Percentiles rank a stretch among this genome's conserved stretches.
phyloP scores from a whole-genome alignment of 2,797 vertebrate genomes.

The Pyrrhura leucotis region DNA sequence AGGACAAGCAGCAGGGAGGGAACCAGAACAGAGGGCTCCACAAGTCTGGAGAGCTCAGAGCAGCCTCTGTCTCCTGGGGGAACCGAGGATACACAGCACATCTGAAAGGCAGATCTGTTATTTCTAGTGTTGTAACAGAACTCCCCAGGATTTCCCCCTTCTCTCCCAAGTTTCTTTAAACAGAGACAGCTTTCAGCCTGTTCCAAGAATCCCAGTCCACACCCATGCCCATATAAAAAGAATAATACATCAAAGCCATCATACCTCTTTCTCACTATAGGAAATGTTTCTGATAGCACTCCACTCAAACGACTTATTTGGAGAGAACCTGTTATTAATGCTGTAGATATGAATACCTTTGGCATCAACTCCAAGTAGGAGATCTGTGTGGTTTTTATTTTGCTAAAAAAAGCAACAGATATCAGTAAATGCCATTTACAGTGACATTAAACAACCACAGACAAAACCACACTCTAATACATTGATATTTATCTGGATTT shows the following conservation, averaged over 20 bases:
- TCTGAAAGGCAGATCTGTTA: constrained; percentile 31
- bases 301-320: constrained; percentile 92
- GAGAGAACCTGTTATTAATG: constrained; percentile 89
- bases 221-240: constrained; percentile 21
- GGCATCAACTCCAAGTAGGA: constrained; percentile 89
- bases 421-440: not conserved
- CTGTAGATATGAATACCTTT: constrained; percentile 92
- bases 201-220: constrained; percentile 60
- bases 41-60: not conserved
- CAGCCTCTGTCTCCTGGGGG: not conserved
- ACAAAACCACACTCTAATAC: not conserved
- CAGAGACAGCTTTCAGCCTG: constrained; percentile 51
- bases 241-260: constrained; percentile 45
- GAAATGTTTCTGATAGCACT: constrained; percentile 91
- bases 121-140: constrained; percentile 26
- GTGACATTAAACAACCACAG: not conserved
- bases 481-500: not conserved
- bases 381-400: constrained; percentile 90
- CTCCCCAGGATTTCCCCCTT: constrained; percentile 35
- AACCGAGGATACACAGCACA: not conserved
- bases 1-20: constrained; percentile 43
- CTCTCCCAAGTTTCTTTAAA: constrained; percentile 49
- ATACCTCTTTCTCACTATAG: constrained; percentile 92
- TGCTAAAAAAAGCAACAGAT: constrained; percentile 74
- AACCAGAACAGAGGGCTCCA: not conserved